Evolutionary conservation across 64 coral and sea anemone genomes (phyloP), one percentile per base, ranked within the genome.

Genomic region (Dendrophyllia cribrosa): DNA sequence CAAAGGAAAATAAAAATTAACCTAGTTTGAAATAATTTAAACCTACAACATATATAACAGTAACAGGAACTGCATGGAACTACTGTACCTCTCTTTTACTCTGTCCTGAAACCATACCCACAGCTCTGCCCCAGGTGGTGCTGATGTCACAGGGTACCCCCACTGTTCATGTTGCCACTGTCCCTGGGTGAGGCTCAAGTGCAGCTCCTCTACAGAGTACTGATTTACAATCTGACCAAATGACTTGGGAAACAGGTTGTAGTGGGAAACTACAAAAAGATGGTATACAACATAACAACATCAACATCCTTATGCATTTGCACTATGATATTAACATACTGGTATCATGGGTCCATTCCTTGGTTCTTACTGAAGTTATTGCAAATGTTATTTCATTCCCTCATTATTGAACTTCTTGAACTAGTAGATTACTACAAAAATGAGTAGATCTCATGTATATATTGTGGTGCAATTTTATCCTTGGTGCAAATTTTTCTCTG

Each of bases 201-300:
- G 97, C 6, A 98, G 76, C 73, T 98, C 97, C 53, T 98, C 91
- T 59, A 98, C 97, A 66, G 93, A 93, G 17, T 98, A 98, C 49
- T 95, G 93, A 55, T 88, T 92, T 19, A 98, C 56, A 49, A 98
- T 98, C 64, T 98, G 97, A 79, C 97, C 97, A 88, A 98, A 96
- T 7, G 97, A 96, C 83, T 93, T 98, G 50, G 97, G 94, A 58
- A 96, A 98, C 22, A 98, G 79, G 58, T 89, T 94, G 77, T 87
- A 98, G 64, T 98, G 97, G 26, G 94, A 85, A 58, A 98, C 97
- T 98, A 84, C 63, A 43, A 91, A 48, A 72, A 72, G 43, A 25
- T 9, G 69, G 9, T 25, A 72, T 44, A 25, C 21, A 22, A 25
- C 21, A 72, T 72, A 10, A 72, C 14, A 10, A 72, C 16, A 72